Base-by-base conservation (phyloP, 2,113 vertebrate species). In the Dicerorhinus sumatrensis region DNA sequence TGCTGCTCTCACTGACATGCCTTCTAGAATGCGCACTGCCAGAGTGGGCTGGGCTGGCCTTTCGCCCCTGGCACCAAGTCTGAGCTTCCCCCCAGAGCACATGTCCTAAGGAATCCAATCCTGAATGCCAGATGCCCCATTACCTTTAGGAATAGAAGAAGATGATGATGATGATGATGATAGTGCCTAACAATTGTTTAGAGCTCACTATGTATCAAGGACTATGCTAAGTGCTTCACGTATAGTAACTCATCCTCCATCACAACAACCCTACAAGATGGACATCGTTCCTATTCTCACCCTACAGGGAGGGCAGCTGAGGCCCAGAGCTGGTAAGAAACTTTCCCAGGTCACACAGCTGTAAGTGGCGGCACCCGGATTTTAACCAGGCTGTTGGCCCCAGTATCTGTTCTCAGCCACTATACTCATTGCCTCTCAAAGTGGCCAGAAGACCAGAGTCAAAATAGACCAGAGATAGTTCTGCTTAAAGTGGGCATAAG, bases 181-280 rank as follows among this genome's bases (percentile, higher is more conserved):
- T 0, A 23, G 29, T 0, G 12, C 12, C n/a, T 10, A 12, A 13
- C 6, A 0, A 23, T 16, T 60, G 5, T 27, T 42, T 51, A 46
- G 39, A 6, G 21, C 5, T 18, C 29, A 0, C 56, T 18, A 51
- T 0, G 10, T 12, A 14, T 6, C 58, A 17, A 33, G 85, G 3
- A 3, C 17, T 42, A 1, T 13, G 25, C 72, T 36, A 29, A 39
- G 8, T 0, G 17, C 11, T 2, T 65, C 39, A 2, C n/a, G 0
- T 16, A 2, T 0, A 21, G 5, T 3, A 5, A 42, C 18, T 31
- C n/a, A 7, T 21, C 63, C 2, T 14, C 23, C 60, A 2, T 62
- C 83, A 12, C 16, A 6, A 3, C 51, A 16, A 2, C 56, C n/a
- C 18, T 2, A 1, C 0, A 5, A 77, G 31, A 16, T 0, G 11